These are phyloP conservation scores for Lagenorhynchus albirostris DNA, from an alignment of 2,113 vertebrate genomes.

Conservation along the genomic window DNA sequence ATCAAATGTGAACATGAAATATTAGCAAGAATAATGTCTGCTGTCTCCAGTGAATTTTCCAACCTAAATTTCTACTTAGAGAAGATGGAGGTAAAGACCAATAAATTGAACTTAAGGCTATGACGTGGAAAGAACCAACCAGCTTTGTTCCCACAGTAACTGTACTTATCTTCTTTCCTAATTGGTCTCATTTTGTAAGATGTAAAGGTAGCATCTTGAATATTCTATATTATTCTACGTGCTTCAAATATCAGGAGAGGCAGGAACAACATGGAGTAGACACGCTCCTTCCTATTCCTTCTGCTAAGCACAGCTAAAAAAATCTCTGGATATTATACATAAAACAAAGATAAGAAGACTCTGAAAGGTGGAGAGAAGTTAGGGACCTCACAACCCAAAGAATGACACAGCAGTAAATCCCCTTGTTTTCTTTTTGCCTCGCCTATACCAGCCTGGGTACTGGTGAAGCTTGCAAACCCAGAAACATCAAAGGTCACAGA, in stretches of 20 bases:
- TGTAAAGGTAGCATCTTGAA: background rate
- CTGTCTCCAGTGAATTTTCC: slow-evolving; percentile 32
- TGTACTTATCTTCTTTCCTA: background rate
- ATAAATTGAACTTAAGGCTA: background rate
- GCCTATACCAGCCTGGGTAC: background rate
- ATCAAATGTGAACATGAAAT: slow-evolving; percentile 50
- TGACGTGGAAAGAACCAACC: background rate
- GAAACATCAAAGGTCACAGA: background rate
- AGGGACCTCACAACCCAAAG: background rate
- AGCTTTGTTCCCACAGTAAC: background rate
- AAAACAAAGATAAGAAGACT: background rate
- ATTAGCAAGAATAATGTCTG: slow-evolving; percentile 20
- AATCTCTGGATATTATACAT: background rate
- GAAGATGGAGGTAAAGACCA: background rate
- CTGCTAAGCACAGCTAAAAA: background rate
- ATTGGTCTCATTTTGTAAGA: slow-evolving; percentile 15
- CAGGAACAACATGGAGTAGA: background rate
- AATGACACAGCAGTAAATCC: background rate
- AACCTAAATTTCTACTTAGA: background rate
- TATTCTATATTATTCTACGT: background rate
- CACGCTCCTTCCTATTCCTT: background rate
- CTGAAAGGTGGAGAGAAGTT: background rate
- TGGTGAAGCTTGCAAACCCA: background rate
- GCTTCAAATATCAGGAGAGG: background rate
- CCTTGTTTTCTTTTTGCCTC: background rate